Evolutionary conservation across 2,797 vertebrate genomes (phyloP), one percentile per base, ranked within the genome.

Genomic region (Propithecus deckenii): DNA sequence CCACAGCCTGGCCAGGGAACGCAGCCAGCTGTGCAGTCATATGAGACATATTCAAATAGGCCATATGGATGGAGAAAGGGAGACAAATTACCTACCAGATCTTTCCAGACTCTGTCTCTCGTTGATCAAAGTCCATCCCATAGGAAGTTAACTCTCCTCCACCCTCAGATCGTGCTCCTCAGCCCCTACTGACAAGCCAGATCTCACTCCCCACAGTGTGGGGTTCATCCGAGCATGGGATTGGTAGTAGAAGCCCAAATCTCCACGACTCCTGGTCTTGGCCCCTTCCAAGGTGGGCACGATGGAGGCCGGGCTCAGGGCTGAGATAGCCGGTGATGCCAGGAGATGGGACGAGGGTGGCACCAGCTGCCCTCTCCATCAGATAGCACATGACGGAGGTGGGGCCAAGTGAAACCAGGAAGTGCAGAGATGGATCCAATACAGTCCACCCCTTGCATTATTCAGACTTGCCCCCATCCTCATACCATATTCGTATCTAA

Each of bases 141-240:
- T 1, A 41, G 25, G 83, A 41, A 76, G 17, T 69, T n/a, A 69
- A 30, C 50, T 11, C 65, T 35, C 35, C 35, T 3, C 20, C 22
- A 23, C 25, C 0, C 23, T 12, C 71, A 41, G 50, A 35, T 35
- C 11, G 0, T 25, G 5, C 12, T 46, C 20, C 80, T 25, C 10
- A 11, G 43, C 22, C 61, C n/a, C 32, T n/a, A 4, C 7, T 1
- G 22, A 57, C 52, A 80, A 32, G 6, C 14, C 69, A 7, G 75
- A 35, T 18, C 81, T 14, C 7, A 65, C 9, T 18, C 32, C 6
- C 25, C 30, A 2, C 0, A 1, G n/a, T 1, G 14, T 0, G 57
- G 32, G 48, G 25, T 46, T 35, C 32, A 4, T n/a, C 3, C 35
- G 89, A 59, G 74, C 4, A 17, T 0, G 9, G 32, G 30, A 17